Conservation (phyloP, 2,888 invertebrate genomes). For the Sinhomidia bicolor region DNA sequence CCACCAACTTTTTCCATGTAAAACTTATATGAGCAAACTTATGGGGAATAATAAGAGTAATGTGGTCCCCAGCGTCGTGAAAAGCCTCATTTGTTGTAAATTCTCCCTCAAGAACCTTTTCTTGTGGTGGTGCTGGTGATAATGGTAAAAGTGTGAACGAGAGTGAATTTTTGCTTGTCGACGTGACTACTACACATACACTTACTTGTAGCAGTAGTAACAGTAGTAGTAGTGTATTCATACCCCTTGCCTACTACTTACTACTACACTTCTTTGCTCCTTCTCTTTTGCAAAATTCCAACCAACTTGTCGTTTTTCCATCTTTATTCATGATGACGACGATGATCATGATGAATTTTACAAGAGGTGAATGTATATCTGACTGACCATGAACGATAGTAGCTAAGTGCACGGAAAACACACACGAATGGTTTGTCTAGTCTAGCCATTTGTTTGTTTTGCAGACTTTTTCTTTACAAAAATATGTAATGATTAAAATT, state of each 20-base stretch:
- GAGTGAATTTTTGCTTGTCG: neutral
- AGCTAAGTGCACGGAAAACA: neutral
- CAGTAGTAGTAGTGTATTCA: too few species aligned
- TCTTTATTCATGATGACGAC: constrained; percentile 18
- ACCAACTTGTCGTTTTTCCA: constrained; percentile 10
- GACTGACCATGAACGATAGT: neutral
- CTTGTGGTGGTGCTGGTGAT: neutral
- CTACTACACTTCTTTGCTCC: too few species aligned
- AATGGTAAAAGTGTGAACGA: constrained; percentile 28
- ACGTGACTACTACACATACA: neutral
- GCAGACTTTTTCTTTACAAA: too few species aligned
- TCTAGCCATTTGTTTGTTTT: too few species aligned
- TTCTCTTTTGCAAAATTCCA: too few species aligned
- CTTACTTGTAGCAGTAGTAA: too few species aligned
- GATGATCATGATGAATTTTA: constrained; percentile 11
- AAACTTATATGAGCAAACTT: constrained; percentile 44
- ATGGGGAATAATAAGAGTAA: constrained; percentile 41
- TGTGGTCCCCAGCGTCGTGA: constrained; percentile 18
- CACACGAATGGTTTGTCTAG: neutral
- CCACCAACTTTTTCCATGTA: constrained; percentile 26
- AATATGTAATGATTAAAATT: too few species aligned
- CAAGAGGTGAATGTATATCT: neutral
- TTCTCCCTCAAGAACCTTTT: constrained; percentile 36
- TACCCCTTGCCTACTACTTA: too few species aligned
- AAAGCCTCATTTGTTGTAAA: constrained; percentile 48